Conservation (phyloP, 2,888 invertebrate species). For the Drosophila imparisetae region DNA sequence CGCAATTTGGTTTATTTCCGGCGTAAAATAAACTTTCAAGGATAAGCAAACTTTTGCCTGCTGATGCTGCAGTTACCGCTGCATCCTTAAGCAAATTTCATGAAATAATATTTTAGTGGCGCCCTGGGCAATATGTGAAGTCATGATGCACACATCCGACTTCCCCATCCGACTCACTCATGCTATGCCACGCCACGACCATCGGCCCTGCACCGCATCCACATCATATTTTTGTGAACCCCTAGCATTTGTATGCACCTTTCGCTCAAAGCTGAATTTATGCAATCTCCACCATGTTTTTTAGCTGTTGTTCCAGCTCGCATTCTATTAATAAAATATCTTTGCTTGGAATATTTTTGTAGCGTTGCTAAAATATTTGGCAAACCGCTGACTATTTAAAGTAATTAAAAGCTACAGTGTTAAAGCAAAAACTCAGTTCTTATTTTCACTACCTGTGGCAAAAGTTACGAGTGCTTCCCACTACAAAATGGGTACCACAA, state of each 20-base stretch:
- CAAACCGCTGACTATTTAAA: constrained; percentile 32
- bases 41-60: constrained; percentile 76
- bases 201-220: constrained; percentile 24
- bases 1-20: constrained; percentile 80
- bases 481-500: neutral
- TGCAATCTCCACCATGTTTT: constrained; percentile 33
- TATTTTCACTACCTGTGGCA: neutral
- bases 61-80: constrained; percentile 39
- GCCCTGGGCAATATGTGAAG: constrained; percentile 74
- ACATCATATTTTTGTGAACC: constrained; percentile 65
- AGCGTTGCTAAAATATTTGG: constrained; percentile 57
- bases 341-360: constrained; percentile 44
- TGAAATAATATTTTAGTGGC: constrained; percentile 79
- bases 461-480: neutral
- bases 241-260: constrained; percentile 64
- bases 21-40: constrained; percentile 79
- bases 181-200: constrained; percentile 2
- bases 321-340: constrained; percentile 25
- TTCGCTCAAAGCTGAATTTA: constrained; percentile 56
- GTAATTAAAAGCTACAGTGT: constrained; percentile 54
- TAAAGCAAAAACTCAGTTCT: constrained; percentile 12
- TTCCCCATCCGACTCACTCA: constrained; percentile 13
- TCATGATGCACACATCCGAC: constrained; percentile 63
- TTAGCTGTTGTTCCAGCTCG: constrained; percentile 11
- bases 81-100: constrained; percentile 79